phyloP scores from a whole-genome alignment of 2,888 invertebrate species.

The Meiosimyza platycephala region DNA sequence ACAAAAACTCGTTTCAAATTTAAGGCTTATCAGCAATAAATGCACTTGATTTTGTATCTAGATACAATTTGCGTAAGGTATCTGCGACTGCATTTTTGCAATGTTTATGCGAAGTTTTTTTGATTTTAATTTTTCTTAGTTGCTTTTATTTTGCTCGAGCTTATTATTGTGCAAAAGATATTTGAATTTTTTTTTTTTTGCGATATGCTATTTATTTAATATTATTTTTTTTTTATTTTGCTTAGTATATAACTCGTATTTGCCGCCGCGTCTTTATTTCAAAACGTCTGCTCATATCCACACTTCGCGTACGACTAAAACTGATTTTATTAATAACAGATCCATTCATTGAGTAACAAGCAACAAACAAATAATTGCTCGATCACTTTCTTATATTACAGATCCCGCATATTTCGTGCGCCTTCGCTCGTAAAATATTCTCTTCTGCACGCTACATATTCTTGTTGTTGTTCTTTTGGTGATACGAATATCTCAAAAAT shows the following conservation, averaged over 20 bases:
- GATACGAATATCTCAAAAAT: too few species aligned
- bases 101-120: not conserved
- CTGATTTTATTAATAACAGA: slow-evolving; percentile 42
- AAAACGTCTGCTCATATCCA: slow-evolving; percentile 41
- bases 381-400: not conserved
- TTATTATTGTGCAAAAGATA: not conserved
- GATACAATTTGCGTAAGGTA: slow-evolving; percentile 3
- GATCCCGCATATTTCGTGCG: slow-evolving; percentile 11
- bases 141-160: not conserved
- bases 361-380: not conserved
- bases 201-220: not conserved
- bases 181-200: not conserved
- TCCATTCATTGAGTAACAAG: slow-evolving; percentile 28
- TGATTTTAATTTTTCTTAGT: not conserved
- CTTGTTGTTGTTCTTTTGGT: too few species aligned
- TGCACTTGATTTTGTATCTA: slow-evolving; percentile 25
- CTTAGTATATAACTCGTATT: not conserved
- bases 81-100: not conserved
- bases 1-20: not conserved
- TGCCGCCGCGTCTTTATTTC: not conserved
- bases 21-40: not conserved
- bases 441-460: not conserved
- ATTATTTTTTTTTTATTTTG: slow-evolving; percentile 1
- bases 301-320: slow-evolving; percentile 45
- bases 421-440: not conserved